Conservation (phyloP, 2,113 vertebrate species). For the Sylvia atricapilla region DNA sequence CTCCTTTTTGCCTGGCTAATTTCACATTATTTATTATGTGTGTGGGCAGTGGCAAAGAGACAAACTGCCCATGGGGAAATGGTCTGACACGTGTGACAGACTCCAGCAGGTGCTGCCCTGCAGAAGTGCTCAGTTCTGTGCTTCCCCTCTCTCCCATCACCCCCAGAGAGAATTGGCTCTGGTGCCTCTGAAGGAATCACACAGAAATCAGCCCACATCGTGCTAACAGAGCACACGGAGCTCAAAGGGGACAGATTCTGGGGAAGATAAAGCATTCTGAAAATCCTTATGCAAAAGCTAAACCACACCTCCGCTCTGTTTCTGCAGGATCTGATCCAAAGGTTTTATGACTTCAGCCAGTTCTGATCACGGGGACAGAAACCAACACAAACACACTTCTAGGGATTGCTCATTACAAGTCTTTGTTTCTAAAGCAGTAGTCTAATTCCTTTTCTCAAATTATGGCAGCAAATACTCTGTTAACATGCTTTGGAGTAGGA, state of each 20-base stretch:
- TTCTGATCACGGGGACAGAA: rapidly evolving
- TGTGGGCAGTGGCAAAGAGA: neutral
- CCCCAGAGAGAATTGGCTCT: rapidly evolving
- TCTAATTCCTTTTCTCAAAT: neutral
- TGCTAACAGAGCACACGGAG: neutral
- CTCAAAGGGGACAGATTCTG: neutral
- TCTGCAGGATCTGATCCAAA: neutral
- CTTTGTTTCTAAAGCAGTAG: neutral
- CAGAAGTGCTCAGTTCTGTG: rapidly evolving
- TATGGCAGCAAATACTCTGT: neutral
- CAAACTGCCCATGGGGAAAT: neutral
- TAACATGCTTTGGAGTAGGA: neutral
- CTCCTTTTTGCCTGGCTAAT: neutral
- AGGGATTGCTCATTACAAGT: neutral
- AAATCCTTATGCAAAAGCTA: neutral
- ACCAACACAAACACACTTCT: neutral
- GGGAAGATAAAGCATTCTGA: neutral
- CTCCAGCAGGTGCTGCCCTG: neutral
- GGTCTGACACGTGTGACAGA: neutral
- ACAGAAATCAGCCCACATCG: neutral
- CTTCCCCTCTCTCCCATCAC: neutral
- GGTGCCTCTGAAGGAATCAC: neutral
- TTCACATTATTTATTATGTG: neutral
- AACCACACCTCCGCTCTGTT: neutral
- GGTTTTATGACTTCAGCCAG: neutral